Evolutionary conservation across 2,113 vertebrate genomes (phyloP), one percentile per base, ranked within the genome.

Genomic region (Chlamydotis undulata): DNA sequence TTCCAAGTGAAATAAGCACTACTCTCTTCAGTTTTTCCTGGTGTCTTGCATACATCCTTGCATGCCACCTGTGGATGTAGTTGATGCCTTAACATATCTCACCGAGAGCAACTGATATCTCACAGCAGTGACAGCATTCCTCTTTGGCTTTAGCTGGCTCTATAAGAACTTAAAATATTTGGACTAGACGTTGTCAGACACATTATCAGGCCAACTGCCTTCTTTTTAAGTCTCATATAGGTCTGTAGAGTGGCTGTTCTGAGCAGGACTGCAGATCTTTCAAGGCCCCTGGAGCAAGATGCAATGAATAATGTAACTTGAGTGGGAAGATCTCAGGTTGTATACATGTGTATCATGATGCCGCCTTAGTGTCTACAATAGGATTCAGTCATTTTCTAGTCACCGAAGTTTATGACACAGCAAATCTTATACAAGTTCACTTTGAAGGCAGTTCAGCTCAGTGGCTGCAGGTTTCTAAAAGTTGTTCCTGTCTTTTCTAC

Each of bases 21-120:
- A 26, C 12, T 8, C 1, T 4, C 23, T 77, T 35, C 15, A 25
- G 4, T 33, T 83, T 24, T 33, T 31, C 26, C 35, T 64, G 7
- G 18, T 4, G 21, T 29, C 10, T 64, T 35, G 23, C 10, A 2
- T 19, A 18, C 0, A 4, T 1, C 16, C 16, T 25, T 57, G 12
- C 5, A 11, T 4, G 2, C 26, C 31, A 53, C 7, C 45, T 63
- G 4, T n/a, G 14, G 23, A 41, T 37, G 24, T 37, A 14, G 37
- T 16, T 16, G 10, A 19, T 41, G 10, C 10, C 19, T 75, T 87
- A 47, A 47, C n/a, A 73, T 28, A 82, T 8, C 12, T 67, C 43
- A 9, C 31, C 63, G 47, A 65, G 52, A 52, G n/a, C 5, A 75
- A 37, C 28, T 43, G 8, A 18, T 43, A 41, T 4, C 37, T 67